A percentile compares a stretch with the other conserved stretches of the same genome.
These are phyloP conservation scores for Fragum whitleyi DNA, from an alignment of 2,888 invertebrate species.

Conservation along the genomic window DNA sequence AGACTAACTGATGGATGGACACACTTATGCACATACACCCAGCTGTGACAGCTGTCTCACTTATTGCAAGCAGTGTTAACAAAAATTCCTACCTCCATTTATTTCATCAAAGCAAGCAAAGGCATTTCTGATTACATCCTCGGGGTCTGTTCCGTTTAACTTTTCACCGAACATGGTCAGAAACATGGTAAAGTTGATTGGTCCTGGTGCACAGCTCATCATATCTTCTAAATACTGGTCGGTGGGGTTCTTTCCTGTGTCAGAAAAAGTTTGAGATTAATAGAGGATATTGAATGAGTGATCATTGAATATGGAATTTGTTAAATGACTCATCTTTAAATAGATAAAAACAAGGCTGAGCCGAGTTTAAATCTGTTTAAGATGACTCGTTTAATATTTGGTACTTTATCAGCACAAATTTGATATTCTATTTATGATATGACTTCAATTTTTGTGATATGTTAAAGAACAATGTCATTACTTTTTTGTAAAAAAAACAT, in stretches of 20 bases:
- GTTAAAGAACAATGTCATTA: neutral
- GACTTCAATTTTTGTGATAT: neutral
- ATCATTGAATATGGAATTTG: no score
- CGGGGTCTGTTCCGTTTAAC: constrained; percentile 99
- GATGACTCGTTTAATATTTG: neutral
- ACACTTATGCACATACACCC: no score
- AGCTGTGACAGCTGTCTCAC: no score
- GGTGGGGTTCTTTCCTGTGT: constrained; percentile 97
- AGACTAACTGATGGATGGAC: no score
- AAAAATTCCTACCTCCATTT: constrained; percentile 93
- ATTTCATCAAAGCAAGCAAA: constrained; percentile 99
- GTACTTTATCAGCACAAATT: no score
- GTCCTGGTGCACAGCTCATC: constrained; percentile 99
- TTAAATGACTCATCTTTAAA: no score
- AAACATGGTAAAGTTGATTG: constrained; percentile 99
- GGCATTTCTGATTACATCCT: constrained; percentile 99
- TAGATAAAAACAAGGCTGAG: no score
- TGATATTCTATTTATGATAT: no score
- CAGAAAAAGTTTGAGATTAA: no score
- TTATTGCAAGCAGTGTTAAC: no score
- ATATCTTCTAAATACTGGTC: constrained; percentile 98
- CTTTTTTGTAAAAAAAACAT: neutral
- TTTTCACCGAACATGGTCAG: constrained; percentile 99
- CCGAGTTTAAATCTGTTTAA: neutral
- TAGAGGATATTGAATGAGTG: no score